Evolutionary conservation across 2,797 vertebrate genomes (phyloP), one percentile per base, ranked within the genome.

Genomic region (Sparidentex hasta): DNA sequence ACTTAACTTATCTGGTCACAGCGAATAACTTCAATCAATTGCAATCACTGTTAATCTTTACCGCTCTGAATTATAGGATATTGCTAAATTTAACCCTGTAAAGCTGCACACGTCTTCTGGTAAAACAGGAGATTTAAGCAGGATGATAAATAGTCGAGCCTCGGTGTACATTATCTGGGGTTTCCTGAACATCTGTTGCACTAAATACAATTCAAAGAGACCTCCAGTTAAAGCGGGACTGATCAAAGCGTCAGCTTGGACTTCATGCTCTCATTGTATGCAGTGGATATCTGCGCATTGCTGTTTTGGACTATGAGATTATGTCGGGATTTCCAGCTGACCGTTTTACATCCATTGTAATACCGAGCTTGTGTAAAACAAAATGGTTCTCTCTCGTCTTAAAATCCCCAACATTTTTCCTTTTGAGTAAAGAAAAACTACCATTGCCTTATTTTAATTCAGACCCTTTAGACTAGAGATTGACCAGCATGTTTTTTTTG

Each of bases 171-270:
- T 56, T 64, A 29, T 81, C 71, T 65, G 44, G 17, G 20, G 79
- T 82, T 88, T 88, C 87, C 78, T 89, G 79, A 84, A 89, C 87
- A 90, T 89, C 81, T 87, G 87, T 63, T 88, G 76, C 52, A 41
- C 71, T 75, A 55, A 74, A 73, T 52, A 73, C 65, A 82, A 82
- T 71, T 76, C 52, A 64, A 29, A 62, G 59, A 80, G 23, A 56
- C 65, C 21, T 12, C 47, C 16, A 44, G 4, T 84, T 68, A 74
- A n/a, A 75, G 57, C 68, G 57, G 76, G 48, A 71, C 18, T 67
- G 58, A 76, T 72, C 63, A 72, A 54, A 29, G 69, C 47, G 33
- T 85, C 65, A 58, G 66, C 68, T 69, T 64, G 56, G 74, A 76
- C 38, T 67, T 66, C 67, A 52, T 52, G 57, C 65, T 76, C 5